Evolutionary conservation across 2,113 vertebrate genomes (phyloP), one percentile per base, ranked within the genome.

Genomic region (Oophaga pumilio): DNA sequence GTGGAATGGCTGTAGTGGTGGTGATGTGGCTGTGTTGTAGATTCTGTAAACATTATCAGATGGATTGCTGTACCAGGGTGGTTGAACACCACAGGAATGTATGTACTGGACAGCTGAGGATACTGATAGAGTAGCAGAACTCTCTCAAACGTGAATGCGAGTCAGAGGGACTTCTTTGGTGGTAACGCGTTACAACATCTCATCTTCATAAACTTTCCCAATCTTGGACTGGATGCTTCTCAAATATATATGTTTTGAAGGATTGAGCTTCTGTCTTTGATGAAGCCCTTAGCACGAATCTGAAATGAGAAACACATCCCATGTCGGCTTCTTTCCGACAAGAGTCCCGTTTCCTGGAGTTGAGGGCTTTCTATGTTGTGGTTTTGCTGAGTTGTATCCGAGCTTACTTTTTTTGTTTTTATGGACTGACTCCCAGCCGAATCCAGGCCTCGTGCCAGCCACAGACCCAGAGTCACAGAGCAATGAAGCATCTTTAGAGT

Each of bases 321-420:
- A 24, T 52, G n/a, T 50, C 20, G n/a, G 80, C 22, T 24, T 82
- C 78, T 73, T 28, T n/a, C 73, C 84, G 76, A 85, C 84, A 77
- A 77, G 84, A 66, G 74, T 52, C 85, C 76, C 26, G 26, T 81
- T 80, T 81, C 76, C 85, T 71, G 64, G 49, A 87, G 64, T 53
- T 49, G 52, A 87, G 76, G 59, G 77, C 26, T 57, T 20, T 3
- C 53, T 81, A 20, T 87, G 78, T 71, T 86, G 60, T 79, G 59
- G 60, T 86, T 86, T 86, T 18, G 60, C 85, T 79, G 50, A 26
- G 28, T 85, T 49, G 74, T 43, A 85, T 85, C 69, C 71, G 13
- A 85, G 52, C 57, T 56, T 86, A 68, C 62, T 79, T 87, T 60
- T 79, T 80, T 60, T 66, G 74, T 86, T 68, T 86, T 52, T 64